phyloP scores from a whole-genome alignment of 2,113 vertebrate species.

The Micronycteris hirsuta region DNA sequence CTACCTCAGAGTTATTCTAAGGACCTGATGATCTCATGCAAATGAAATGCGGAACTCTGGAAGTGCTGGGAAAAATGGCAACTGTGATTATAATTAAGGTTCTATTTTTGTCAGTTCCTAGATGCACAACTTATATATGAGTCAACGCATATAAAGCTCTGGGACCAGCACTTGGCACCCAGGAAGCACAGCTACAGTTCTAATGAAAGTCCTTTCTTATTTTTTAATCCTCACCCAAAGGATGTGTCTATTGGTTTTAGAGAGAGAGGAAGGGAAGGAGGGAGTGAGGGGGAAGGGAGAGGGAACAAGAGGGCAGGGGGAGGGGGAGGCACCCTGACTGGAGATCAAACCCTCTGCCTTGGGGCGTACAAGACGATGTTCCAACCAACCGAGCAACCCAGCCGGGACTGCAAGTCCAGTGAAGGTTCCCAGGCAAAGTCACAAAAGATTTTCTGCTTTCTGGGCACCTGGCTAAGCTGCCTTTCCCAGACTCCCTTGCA shows the following conservation, averaged over 20 bases:
- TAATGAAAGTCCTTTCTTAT: neutral
- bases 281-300: too few relatives aligned
- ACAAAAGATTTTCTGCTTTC: neutral
- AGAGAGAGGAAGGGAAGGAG: too few relatives aligned
- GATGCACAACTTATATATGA: slow-evolving; percentile 24
- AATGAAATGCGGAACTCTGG: neutral
- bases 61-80: neutral
- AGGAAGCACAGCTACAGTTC: neutral
- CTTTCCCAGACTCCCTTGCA: neutral
- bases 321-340: too few relatives aligned
- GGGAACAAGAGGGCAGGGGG: too few relatives aligned
- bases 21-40: slow-evolving; percentile 18
- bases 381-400: too few relatives aligned
- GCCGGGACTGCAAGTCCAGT: neutral
- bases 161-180: neutral
- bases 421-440: neutral
- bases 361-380: too few relatives aligned
- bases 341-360: too few relatives aligned
- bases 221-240: too few relatives aligned
- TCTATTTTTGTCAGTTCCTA: slow-evolving; percentile 55
- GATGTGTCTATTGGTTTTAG: too few relatives aligned
- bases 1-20: slow-evolving; percentile 28
- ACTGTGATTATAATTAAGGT: neutral
- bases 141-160: neutral
- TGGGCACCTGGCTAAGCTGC: neutral